Conservation (phyloP, 1,140 invertebrate genomes). For the Microvelia longipes region DNA sequence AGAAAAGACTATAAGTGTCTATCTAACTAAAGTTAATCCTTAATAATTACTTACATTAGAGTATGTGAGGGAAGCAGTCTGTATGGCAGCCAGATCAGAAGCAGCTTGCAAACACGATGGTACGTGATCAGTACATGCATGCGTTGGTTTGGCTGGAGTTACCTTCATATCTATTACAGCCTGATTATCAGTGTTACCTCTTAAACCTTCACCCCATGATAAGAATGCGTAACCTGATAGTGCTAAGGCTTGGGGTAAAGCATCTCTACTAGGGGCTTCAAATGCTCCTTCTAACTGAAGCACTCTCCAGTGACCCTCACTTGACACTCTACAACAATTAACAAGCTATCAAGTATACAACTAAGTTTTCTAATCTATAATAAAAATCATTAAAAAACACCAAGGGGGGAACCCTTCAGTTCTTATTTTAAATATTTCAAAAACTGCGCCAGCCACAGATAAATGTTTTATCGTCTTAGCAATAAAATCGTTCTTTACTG, state of each 20-base stretch:
- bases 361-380: too few species aligned
- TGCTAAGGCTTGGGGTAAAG: slow-evolving; percentile 20
- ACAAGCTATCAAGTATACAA: too few species aligned
- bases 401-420: too few species aligned
- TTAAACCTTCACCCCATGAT: slow-evolving; percentile 21
- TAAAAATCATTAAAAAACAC: too few species aligned
- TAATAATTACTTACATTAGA: slow-evolving; percentile 23
- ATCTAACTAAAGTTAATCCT: too few species aligned
- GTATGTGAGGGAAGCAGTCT: slow-evolving; percentile 21
- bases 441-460: too few species aligned
- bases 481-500: too few species aligned
- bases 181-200: slow-evolving; percentile 14
- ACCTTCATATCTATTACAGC: slow-evolving; percentile 21
- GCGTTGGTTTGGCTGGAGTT: slow-evolving; percentile 15
- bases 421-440: too few species aligned
- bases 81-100: slow-evolving; percentile 22
- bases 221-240: slow-evolving; percentile 22
- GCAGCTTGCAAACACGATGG: slow-evolving; percentile 22
- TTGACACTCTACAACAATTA: slow-evolving; percentile 12
- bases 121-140: slow-evolving; percentile 16
- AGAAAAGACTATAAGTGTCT: too few species aligned
- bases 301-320: slow-evolving; percentile 21
- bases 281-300: slow-evolving; percentile 24
- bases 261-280: slow-evolving; percentile 19
- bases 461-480: too few species aligned